phyloP scores from a whole-genome alignment of 2,888 invertebrate genomes.

The Parnassius glacialis region DNA sequence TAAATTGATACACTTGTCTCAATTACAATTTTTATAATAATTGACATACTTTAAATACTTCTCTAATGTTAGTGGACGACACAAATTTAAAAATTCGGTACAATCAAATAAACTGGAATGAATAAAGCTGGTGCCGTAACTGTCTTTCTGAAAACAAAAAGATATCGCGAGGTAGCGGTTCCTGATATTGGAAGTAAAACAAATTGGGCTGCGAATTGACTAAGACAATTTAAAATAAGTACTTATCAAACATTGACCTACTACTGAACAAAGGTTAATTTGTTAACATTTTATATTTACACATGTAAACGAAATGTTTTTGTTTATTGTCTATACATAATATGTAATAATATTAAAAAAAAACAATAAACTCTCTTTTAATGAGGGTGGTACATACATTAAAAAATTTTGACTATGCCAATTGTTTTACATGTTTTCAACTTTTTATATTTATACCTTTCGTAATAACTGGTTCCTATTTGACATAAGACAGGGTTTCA shows the following conservation, averaged over 20 bases:
- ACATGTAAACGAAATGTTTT: constrained; percentile 44
- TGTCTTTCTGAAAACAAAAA: constrained; percentile 41
- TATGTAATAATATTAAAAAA: neutral
- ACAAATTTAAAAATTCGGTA: constrained; percentile 29
- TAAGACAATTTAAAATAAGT: constrained; percentile 54
- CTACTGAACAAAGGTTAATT: constrained; percentile 41
- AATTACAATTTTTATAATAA: constrained; percentile 29
- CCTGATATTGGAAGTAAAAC: constrained; percentile 40
- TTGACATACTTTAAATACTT: constrained; percentile 33
- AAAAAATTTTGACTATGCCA: too few relatives aligned
- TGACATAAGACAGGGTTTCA: too few relatives aligned
- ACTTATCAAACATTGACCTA: constrained; percentile 46
- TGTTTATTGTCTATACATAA: constrained; percentile 37
- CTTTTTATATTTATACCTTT: too few relatives aligned
- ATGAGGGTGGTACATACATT: neutral
- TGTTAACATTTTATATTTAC: constrained; percentile 52
- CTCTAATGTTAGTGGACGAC: constrained; percentile 30
- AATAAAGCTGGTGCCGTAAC: constrained; percentile 50
- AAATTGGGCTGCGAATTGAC: constrained; percentile 23
- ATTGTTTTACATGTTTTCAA: too few relatives aligned
- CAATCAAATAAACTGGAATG: constrained; percentile 55
- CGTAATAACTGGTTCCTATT: too few relatives aligned
- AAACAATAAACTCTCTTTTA: constrained; percentile 9
- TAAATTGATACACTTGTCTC: constrained; percentile 9
- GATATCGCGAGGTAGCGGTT: constrained; percentile 64